A percentile compares a stretch with the other conserved stretches of the same genome.
These are phyloP conservation scores for Nasonia oneida DNA, from an alignment of 2,888 invertebrate genomes.

Conservation along the genomic window DNA sequence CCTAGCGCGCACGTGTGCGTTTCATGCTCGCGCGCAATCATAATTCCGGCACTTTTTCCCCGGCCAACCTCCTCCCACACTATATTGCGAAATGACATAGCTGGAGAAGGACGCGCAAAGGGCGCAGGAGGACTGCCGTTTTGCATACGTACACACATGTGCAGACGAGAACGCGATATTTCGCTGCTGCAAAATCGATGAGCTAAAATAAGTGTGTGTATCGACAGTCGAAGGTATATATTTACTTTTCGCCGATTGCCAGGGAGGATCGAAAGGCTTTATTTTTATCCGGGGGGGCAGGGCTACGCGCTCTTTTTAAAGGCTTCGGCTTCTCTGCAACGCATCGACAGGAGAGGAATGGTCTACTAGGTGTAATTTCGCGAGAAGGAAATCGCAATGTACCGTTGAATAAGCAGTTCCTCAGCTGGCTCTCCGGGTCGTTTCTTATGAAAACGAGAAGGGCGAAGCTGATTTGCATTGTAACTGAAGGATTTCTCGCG, in stretches of 20 bases:
- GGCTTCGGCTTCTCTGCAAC: not conserved
- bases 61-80: not conserved
- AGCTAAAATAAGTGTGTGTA: constrained; percentile 9
- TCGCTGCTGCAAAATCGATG: constrained; percentile 8
- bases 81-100: not conserved
- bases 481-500: not conserved
- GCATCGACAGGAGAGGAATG: not conserved
- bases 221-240: not conserved
- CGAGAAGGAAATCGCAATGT: not conserved
- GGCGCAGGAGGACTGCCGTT: not conserved
- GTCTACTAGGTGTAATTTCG: not conserved
- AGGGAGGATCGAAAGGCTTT: not conserved
- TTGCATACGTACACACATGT: not conserved
- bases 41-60: not conserved
- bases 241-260: not conserved
- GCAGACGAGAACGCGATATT: not conserved
- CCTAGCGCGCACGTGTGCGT: not conserved
- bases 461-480: not conserved
- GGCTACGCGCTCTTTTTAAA: not conserved
- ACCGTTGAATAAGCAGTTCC: not conserved
- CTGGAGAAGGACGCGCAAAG: not conserved
- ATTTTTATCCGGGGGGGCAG: constrained; percentile 3
- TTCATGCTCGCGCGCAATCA: not conserved
- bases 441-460: not conserved
- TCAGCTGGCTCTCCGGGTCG: not conserved